Conservation (phyloP, 2,797 vertebrate genomes). For the Diplodus sargus region DNA sequence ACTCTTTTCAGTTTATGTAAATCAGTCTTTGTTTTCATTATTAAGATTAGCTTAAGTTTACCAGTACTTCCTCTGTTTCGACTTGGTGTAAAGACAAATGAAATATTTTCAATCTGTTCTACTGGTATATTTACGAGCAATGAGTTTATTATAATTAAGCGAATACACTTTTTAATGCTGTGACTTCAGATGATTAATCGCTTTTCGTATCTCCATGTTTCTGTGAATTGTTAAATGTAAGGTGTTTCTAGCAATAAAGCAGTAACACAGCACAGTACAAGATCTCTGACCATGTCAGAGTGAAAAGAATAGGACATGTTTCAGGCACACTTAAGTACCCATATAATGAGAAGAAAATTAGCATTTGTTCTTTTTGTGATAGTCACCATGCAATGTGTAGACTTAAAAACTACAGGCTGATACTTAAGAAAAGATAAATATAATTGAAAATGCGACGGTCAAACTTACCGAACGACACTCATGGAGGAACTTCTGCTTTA, state of each 20-base stretch:
- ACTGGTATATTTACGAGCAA: not conserved
- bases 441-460: constrained; percentile 24
- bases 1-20: not conserved
- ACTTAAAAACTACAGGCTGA: not conserved
- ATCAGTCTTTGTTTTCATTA: not conserved
- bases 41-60: not conserved
- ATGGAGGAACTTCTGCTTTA: constrained; percentile 44
- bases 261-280: not conserved
- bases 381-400: not conserved
- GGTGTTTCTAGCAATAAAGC: not conserved
- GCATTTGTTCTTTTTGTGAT: not conserved
- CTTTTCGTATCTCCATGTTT: not conserved
- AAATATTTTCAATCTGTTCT: not conserved
- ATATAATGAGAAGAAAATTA: not conserved
- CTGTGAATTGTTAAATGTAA: not conserved
- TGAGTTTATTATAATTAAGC: not conserved
- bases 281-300: not conserved
- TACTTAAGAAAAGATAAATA: constrained; percentile 6
- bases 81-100: not conserved
- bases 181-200: too few relatives aligned
- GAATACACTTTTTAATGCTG: not conserved
- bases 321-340: not conserved
- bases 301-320: not conserved
- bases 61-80: not conserved
- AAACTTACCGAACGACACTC: constrained; percentile 64